phyloP scores from a whole-genome alignment of 2,797 vertebrate genomes.

The Choloepus didactylus region DNA sequence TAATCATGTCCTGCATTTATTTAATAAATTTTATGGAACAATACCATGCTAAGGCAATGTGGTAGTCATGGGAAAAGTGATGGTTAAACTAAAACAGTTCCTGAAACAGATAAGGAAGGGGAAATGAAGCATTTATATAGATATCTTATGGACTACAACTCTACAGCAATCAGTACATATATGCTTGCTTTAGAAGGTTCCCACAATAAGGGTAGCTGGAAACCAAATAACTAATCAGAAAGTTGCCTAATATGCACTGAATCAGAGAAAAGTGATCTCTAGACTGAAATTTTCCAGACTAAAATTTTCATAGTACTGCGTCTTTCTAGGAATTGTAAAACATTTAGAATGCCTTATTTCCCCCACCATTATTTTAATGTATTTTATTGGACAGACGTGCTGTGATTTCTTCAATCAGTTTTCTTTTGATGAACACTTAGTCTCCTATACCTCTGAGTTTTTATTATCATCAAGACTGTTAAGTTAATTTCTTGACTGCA shows the following conservation, averaged over 20 bases:
- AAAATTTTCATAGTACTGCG: not conserved
- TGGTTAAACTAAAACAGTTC: not conserved
- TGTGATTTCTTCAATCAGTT: not conserved
- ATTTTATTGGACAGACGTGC: not conserved
- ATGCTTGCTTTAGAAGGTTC: not conserved
- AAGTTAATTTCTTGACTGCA: not conserved
- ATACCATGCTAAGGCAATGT: not conserved
- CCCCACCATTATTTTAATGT: not conserved
- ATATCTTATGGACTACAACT: not conserved
- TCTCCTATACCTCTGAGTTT: not conserved
- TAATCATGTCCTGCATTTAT: not conserved
- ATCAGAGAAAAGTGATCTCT: not conserved
- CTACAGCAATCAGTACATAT: not conserved
- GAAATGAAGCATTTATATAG: not conserved
- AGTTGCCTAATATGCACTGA: not conserved
- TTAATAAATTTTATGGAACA: not conserved
- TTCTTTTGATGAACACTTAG: not conserved
- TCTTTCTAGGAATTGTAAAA: slow-evolving; percentile 34
- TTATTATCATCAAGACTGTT: not conserved
- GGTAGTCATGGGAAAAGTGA: not conserved
- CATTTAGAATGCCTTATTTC: not conserved
- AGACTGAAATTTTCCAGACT: not conserved
- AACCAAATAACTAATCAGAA: not conserved
- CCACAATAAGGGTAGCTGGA: not conserved
- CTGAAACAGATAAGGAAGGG: not conserved